A percentile compares a stretch with the other conserved stretches of the same genome.
These are phyloP conservation scores for Glaucopsyche alexis DNA, from an alignment of 2,888 invertebrate genomes.

Conservation along the genomic window DNA sequence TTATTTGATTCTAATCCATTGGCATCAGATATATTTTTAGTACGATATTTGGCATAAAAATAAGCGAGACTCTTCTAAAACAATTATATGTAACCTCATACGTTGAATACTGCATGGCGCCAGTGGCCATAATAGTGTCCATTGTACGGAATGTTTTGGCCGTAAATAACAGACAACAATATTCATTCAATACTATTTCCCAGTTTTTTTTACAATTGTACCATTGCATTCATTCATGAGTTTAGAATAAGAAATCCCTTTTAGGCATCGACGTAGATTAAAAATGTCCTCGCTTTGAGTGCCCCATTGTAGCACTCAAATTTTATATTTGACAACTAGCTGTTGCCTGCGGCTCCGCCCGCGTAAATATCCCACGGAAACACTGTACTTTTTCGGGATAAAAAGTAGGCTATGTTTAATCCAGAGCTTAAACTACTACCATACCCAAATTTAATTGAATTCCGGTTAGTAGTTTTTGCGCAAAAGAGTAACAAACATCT, in stretches of 20 bases:
- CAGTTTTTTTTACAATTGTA: background rate
- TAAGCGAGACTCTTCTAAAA: background rate
- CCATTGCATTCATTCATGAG: background rate
- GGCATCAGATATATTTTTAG: background rate
- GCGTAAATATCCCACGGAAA: too few relatives aligned
- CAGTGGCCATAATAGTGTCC: slow-evolving; percentile 1
- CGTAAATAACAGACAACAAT: slow-evolving; percentile 10
- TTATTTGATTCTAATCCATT: too few relatives aligned
- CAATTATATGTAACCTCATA: background rate
- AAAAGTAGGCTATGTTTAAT: too few relatives aligned
- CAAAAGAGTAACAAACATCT: too few relatives aligned
- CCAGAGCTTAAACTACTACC: too few relatives aligned
- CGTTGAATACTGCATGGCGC: background rate
- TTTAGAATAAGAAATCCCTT: background rate
- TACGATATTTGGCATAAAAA: background rate
- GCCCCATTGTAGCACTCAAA: too few relatives aligned
- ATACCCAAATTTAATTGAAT: too few relatives aligned
- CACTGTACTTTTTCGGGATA: too few relatives aligned
- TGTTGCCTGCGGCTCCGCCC: too few relatives aligned
- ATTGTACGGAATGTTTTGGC: slow-evolving; percentile 11
- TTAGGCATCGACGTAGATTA: background rate
- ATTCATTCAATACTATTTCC: slow-evolving; percentile 1
- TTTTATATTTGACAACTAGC: too few relatives aligned
- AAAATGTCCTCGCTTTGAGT: too few relatives aligned
- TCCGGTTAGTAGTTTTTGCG: too few relatives aligned